Percentiles rank a stretch among this genome's conserved stretches.
Evolutionary conservation across 2,888 invertebrate species (phyloP).

Genomic region (Hirtodrosophila trivittata): DNA sequence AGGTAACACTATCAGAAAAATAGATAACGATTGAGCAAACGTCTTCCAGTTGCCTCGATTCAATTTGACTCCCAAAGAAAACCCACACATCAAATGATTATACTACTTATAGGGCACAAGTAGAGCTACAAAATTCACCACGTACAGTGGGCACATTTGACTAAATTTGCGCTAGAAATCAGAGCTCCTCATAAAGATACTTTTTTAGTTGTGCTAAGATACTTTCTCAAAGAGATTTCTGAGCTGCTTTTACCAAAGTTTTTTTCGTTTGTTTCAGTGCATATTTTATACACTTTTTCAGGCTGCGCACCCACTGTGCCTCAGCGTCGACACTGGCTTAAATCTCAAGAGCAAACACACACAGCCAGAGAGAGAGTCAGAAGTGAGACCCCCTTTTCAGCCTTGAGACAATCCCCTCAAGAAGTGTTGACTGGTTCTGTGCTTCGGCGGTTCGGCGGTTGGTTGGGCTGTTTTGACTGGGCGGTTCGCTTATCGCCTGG

Average conservation of each 20-base stretch:
- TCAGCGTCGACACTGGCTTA: slow-evolving; percentile 40
- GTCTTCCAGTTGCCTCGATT: slow-evolving; percentile 41
- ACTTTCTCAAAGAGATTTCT: no score
- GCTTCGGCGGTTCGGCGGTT: neutral
- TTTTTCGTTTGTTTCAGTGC: no score
- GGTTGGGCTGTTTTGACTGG: neutral
- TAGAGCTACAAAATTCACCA: slow-evolving; percentile 19
- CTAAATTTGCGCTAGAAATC: no score
- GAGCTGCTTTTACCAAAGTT: neutral
- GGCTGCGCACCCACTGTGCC: neutral
- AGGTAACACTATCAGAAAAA: slow-evolving; percentile 65
- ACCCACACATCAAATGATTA: slow-evolving; percentile 36
- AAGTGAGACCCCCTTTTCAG: neutral
- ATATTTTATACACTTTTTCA: neutral
- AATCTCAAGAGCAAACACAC: slow-evolving; percentile 60
- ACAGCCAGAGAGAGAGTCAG: slow-evolving; percentile 1
- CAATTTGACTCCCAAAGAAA: slow-evolving; percentile 58
- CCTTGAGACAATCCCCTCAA: neutral
- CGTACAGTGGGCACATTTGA: slow-evolving; percentile 11
- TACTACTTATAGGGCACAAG: slow-evolving; percentile 2
- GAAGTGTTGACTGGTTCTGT: neutral
- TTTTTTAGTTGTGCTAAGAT: no score
- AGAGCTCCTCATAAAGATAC: no score
- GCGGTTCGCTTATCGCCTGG: slow-evolving; percentile 39
- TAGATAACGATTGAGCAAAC: slow-evolving; percentile 66